phyloP scores from a whole-genome alignment of 2,888 invertebrate genomes.

The Agriotes lineatus region DNA sequence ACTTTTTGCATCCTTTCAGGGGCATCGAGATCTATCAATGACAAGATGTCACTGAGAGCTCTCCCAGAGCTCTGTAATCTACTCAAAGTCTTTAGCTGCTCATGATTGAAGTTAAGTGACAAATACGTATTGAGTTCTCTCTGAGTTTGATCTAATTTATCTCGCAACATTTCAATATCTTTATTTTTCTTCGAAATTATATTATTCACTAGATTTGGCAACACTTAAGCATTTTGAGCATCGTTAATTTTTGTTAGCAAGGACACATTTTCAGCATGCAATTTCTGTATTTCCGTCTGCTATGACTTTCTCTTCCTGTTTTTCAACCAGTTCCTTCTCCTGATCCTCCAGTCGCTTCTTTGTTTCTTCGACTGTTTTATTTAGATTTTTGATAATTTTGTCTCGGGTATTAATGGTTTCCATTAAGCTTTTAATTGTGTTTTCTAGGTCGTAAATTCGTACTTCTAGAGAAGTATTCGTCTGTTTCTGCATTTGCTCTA shows the following conservation, averaged over 20 bases:
- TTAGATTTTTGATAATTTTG: conserved; percentile 73
- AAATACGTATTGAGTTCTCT: conserved; percentile 68
- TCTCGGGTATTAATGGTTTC: conserved; percentile 75
- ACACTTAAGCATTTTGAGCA: conserved; percentile 64
- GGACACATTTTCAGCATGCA: conserved; percentile 64
- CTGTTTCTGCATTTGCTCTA: conserved; percentile 79
- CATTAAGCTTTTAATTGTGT: conserved; percentile 72
- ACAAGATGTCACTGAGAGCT: conserved; percentile 79
- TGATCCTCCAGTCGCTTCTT: conserved; percentile 71
- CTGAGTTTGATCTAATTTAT: conserved; percentile 70
- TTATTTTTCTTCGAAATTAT: conserved; percentile 78
- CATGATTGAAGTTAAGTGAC: conserved; percentile 73
- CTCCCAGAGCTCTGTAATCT: conserved; percentile 74
- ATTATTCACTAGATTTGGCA: conserved; percentile 71
- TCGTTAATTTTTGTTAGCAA: conserved; percentile 68
- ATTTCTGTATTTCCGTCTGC: conserved; percentile 67
- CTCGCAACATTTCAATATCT: conserved; percentile 74
- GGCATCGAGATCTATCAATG: conserved; percentile 80
- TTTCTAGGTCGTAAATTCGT: conserved; percentile 69
- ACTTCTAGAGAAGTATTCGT: conserved; percentile 64
- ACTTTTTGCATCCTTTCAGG: conserved; percentile 68
- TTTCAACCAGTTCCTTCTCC: conserved; percentile 64
- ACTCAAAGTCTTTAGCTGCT: conserved; percentile 67
- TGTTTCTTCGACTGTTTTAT: conserved; percentile 73
- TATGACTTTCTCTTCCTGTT: conserved; percentile 66